Base-by-base conservation (phyloP, 2,797 vertebrate species). In the Naso thynnoides region DNA sequence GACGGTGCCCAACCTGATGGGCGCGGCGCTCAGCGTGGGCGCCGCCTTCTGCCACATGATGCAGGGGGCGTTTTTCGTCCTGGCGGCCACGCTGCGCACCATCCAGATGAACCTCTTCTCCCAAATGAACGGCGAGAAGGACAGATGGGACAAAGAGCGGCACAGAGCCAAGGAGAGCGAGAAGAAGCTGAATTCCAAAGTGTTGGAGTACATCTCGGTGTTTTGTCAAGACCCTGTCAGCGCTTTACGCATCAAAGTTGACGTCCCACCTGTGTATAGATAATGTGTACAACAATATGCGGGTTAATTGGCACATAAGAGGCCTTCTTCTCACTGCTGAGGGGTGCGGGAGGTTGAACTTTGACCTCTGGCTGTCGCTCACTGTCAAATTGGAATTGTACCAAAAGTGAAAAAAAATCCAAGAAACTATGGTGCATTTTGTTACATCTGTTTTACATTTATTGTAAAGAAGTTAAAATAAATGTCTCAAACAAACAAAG, bases 161-260 rank as follows among this genome's bases (percentile, higher is more conserved):
- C 79, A 83, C 58, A 41, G 84, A 21, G 82, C 82, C 72, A 90
- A 67, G 23, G 84, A 93, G 50, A 75, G 76, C 16, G 89, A 92
- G 78, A 91, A 92, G 62, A 90, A 86, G 85, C 79, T 92, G 9
- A 93, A 86, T 31, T 85, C 76, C 2, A 91, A 85, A 72, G 89
- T 93, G 72, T 16, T 91, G 83, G 89, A 92, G 54, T 94, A 92
- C 80, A 87, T 92, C 50, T 91, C 91, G 1, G 86, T 90, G 50
- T 91, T 90, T 21, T 93, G 91, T 53, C 90, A 93, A 75, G 92
- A 93, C 82, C 89, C 89, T 0, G 89, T 92, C 78, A 92, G 89
- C 72, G 91, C 90, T 55, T 76, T 93, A 58, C 89, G 88, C 79
- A 90, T 92, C 74, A 92, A 91, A 73, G 93, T 94, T 15, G 89